Conservation (phyloP, 1,140 invertebrate species). For the Pseudomyrmex gracilis region DNA sequence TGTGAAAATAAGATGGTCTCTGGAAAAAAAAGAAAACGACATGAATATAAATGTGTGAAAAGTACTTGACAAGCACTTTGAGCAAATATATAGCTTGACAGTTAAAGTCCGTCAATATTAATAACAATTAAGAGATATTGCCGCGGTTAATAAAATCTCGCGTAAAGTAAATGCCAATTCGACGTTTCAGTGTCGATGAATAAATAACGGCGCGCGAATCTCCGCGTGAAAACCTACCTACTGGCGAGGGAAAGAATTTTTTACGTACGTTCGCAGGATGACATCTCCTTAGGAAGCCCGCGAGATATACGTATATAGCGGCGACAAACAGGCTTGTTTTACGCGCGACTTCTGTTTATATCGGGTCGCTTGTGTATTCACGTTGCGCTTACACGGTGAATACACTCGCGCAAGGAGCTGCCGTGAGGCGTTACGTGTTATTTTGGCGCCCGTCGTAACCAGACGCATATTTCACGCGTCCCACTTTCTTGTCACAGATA, state of each 20-base stretch:
- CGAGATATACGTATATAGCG: constrained; percentile 29
- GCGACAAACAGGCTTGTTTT: constrained; percentile 38
- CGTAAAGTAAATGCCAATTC: not conserved
- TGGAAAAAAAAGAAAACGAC: too few species aligned
- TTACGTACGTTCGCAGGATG: not conserved
- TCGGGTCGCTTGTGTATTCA: not conserved
- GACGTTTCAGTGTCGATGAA: not conserved
- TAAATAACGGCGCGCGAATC: not conserved
- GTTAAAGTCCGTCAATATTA: too few species aligned
- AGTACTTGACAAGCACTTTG: too few species aligned
- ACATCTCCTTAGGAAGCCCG: not conserved
- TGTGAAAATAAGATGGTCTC: too few species aligned
- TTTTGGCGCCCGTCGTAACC: constrained; percentile 70
- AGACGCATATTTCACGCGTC: constrained; percentile 72
- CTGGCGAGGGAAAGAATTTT: too few species aligned
- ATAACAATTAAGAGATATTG: too few species aligned
- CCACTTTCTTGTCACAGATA: constrained; percentile 72
- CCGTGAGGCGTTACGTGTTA: constrained; percentile 53
- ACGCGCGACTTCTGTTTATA: constrained; percentile 16
- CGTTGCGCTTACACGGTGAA: constrained; percentile 42
- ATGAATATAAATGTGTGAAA: too few species aligned
- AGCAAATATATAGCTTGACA: too few species aligned
- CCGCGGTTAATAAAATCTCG: not conserved
- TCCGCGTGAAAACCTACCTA: not conserved
- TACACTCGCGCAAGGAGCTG: not conserved